A percentile compares a stretch with the other conserved stretches of the same genome.
phyloP scores from a whole-genome alignment of 2,888 invertebrate species.

The Eupithecia dodoneata region DNA sequence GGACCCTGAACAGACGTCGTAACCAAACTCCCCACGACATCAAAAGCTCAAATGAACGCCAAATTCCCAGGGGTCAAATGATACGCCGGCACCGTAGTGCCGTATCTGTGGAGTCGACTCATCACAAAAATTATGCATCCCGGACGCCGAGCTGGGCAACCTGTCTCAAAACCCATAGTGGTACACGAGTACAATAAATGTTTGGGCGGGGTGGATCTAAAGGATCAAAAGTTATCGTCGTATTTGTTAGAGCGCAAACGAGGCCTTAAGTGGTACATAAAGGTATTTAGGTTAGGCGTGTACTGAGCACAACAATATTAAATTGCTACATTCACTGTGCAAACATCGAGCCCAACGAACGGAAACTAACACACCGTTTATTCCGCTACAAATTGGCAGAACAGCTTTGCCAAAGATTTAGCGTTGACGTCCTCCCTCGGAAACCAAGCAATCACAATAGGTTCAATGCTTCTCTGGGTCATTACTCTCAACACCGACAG shows the following conservation, averaged over 20 bases:
- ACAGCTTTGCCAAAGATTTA: background rate
- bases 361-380: background rate
- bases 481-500: background rate
- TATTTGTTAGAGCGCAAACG: background rate
- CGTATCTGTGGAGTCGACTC: background rate
- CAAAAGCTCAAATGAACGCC: constrained; percentile 18
- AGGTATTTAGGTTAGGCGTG: background rate
- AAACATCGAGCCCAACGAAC: background rate
- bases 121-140: background rate
- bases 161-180: background rate
- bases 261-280: constrained; percentile 1
- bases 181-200: background rate
- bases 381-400: background rate
- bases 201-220: too few species aligned
- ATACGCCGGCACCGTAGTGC: constrained; percentile 1
- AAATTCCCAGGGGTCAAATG: background rate
- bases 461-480: background rate
- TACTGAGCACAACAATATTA: background rate
- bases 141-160: background rate
- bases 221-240: background rate
- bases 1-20: constrained; percentile 31
- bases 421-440: background rate
- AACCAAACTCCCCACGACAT: constrained; percentile 14
- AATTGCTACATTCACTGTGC: constrained; percentile 1
- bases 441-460: background rate